Evolutionary conservation across 2,797 vertebrate genomes (phyloP).

Genomic region (Bradypodion ventrale): DNA sequence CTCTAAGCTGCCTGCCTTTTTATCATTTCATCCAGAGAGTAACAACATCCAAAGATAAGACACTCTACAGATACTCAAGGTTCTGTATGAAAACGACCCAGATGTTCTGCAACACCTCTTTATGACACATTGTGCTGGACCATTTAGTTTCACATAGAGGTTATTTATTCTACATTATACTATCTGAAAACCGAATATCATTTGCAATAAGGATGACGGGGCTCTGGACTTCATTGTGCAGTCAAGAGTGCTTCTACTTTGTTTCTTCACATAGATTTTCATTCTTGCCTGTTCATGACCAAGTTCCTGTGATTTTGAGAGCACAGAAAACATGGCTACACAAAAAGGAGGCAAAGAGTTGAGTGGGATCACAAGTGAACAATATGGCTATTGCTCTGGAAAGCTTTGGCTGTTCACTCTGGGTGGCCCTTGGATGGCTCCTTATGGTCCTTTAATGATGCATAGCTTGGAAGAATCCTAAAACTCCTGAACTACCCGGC

Average conservation of each 20-base stretch:
- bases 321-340: not conserved
- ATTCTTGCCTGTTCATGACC: not conserved
- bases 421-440: too few relatives aligned
- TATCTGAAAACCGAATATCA: not conserved
- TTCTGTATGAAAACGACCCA: not conserved
- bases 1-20: not conserved
- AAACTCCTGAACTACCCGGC: too few relatives aligned
- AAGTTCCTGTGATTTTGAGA: not conserved
- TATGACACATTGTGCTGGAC: not conserved
- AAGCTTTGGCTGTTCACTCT: too few relatives aligned
- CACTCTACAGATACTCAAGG: not conserved
- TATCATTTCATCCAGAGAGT: not conserved
- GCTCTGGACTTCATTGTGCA: not conserved
- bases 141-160: not conserved
- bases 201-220: not conserved
- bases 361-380: not conserved
- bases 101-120: not conserved
- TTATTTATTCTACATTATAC: not conserved
- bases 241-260: not conserved
- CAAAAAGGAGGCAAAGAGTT: not conserved
- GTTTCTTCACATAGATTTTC: not conserved
- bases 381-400: too few relatives aligned
- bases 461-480: too few relatives aligned
- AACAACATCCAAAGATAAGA: not conserved
- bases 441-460: too few relatives aligned